Base-by-base conservation (phyloP, 1,140 invertebrate species). In the Liolophura sinensis region DNA sequence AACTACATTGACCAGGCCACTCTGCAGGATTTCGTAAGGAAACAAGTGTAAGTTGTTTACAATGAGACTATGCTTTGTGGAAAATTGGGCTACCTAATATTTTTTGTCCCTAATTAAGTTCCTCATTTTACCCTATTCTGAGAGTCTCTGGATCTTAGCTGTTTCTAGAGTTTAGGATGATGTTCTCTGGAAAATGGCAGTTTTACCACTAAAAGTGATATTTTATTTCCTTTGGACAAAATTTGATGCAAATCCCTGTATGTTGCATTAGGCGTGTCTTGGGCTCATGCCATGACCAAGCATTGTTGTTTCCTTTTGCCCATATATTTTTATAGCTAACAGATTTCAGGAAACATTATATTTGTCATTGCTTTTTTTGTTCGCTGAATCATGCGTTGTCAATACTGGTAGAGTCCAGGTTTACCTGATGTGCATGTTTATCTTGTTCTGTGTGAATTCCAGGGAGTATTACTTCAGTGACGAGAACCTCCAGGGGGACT, bases 381-480 rank as follows among this genome's bases (percentile, higher is more conserved):
- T n/a, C n/a, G n/a, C n/a, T n/a, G 3, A 40, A 40, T 9, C 31
- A 3, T 40, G 31, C n/a, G 31, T 9, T 40, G 3, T 40, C 31
- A 40, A 9, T 25, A 22, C 52, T 54, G 20, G 20, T 25, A 22
- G 20, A 22, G 20, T 54, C 52, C 24, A 20, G 20, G 18, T 60
- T 47, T 60, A 4, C 3, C n/a, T 22, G n/a, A 20, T 47, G 24
- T 47, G 3, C 27, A 4, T 40, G 31, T 9, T 40, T n/a, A n/a
- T n/a, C n/a, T 54, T 65, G 62, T 67, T 64, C 71, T 76, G 63
- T 72, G 73, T 69, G 68, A 61, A 73, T 88, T 90, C 47, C 85
- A 98, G 96, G 82, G 97, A 99, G 87, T 99, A 99, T 86, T 99
- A 99, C 88, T 99, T 99, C 86, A 97, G 95, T 81, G 91, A 93